Conservation (phyloP, 2,113 vertebrate genomes). For the Ceyx melanurus region DNA sequence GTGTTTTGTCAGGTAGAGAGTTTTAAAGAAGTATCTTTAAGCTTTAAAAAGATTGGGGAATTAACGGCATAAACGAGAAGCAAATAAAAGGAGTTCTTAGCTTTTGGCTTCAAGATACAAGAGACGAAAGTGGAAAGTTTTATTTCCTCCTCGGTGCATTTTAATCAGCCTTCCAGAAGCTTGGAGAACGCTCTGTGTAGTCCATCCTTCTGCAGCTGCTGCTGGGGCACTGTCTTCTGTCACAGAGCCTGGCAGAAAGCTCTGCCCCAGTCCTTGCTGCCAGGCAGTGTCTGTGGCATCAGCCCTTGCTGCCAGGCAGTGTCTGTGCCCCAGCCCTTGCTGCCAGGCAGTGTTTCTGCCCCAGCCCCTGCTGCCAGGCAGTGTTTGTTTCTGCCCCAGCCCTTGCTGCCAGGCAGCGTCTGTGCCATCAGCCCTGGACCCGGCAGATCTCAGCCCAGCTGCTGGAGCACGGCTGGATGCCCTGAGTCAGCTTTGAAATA, state of each 20-base stretch:
- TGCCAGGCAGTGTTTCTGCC: too few species aligned
- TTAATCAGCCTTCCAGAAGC: not conserved
- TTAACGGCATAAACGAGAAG: not conserved
- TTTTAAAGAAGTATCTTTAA: not conserved
- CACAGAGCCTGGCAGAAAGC: not conserved
- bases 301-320: too few species aligned
- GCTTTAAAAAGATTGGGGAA: not conserved
- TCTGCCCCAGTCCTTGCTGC: accelerated
- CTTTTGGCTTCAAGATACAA: not conserved
- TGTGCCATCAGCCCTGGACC: not conserved
- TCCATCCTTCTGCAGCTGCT: not conserved
- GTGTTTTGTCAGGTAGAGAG: not conserved
- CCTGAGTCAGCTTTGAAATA: not conserved
- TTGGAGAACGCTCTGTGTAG: not conserved
- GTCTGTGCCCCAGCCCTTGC: too few species aligned
- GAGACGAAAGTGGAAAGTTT: not conserved
- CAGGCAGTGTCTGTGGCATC: too few species aligned
- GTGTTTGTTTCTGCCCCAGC: too few species aligned
- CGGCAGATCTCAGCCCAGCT: accelerated
- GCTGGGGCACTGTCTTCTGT: not conserved
- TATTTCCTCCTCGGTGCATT: not conserved
- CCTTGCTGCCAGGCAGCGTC: too few species aligned
- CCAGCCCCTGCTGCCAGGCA: too few species aligned
- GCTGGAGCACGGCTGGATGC: not conserved
- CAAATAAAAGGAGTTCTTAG: not conserved